Conservation (phyloP, 2,113 vertebrate species). For the Lasiurus cinereus region DNA sequence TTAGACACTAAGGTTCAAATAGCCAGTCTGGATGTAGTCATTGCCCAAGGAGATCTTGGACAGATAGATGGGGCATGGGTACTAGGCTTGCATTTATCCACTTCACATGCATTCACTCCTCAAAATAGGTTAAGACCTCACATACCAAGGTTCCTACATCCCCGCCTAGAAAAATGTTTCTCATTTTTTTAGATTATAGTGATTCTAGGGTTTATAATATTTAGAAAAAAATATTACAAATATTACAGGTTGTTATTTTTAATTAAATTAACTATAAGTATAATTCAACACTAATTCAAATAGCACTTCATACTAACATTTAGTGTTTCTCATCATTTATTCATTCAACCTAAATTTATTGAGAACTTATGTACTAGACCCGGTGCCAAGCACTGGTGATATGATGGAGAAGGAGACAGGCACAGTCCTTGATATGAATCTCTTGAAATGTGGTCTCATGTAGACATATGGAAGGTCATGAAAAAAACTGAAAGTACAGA, state of each 20-base stretch:
- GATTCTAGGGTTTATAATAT: not conserved
- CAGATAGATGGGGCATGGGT: not conserved
- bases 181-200: not conserved
- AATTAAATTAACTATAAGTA: not conserved
- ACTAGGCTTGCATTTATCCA: accelerated
- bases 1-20: not conserved
- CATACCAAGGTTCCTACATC: not conserved
- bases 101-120: not conserved
- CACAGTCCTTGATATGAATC: not conserved
- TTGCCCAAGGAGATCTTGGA: not conserved
- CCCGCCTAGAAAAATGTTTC: not conserved
- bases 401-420: not conserved
- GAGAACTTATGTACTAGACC: not conserved
- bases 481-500: not conserved
- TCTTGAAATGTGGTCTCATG: not conserved
- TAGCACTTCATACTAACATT: not conserved
- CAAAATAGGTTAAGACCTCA: not conserved
- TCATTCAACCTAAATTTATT: not conserved
- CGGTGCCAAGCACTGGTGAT: not conserved
- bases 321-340: not conserved
- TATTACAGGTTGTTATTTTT: not conserved
- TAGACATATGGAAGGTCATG: not conserved
- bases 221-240: not conserved
- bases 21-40: not conserved
- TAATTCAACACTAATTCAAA: not conserved